These are phyloP conservation scores for Thymelicus lineola DNA, from an alignment of 2,888 invertebrate genomes.

Conservation along the genomic window DNA sequence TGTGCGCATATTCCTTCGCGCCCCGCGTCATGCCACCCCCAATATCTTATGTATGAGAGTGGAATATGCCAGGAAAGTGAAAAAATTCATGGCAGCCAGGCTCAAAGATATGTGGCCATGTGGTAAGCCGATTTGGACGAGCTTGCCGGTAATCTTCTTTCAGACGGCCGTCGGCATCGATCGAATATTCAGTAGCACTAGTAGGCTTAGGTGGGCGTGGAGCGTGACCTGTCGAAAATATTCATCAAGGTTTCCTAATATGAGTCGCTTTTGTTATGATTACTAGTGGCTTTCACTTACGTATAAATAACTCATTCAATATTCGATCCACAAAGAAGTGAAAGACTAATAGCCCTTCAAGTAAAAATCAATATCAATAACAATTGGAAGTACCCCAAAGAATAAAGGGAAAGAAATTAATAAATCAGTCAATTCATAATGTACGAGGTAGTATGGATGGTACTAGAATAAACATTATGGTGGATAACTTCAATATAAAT, in stretches of 20 bases:
- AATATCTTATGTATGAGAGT: slow-evolving; percentile 83
- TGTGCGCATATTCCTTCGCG: slow-evolving; percentile 70
- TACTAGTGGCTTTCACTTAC: background rate
- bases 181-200: slow-evolving; percentile 10
- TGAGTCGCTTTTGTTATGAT: background rate
- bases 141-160: slow-evolving; percentile 15
- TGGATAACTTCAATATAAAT: slow-evolving; percentile 1
- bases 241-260: background rate
- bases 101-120: slow-evolving; percentile 18
- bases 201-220: slow-evolving; percentile 23
- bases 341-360: background rate
- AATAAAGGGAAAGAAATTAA: background rate
- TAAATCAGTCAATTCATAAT: background rate
- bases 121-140: slow-evolving; percentile 17
- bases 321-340: background rate
- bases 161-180: slow-evolving; percentile 15
- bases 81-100: slow-evolving; percentile 57
- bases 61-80: slow-evolving; percentile 67
- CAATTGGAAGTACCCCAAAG: background rate
- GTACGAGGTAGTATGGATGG: background rate
- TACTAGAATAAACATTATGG: background rate
- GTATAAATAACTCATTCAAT: background rate
- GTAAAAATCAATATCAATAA: background rate
- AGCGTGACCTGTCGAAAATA: slow-evolving; percentile 14
- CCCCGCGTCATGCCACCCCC: slow-evolving; percentile 69